A percentile compares a stretch with the other conserved stretches of the same genome.
phyloP scores from a whole-genome alignment of 2,888 invertebrate species.

The Tipula vernalis region DNA sequence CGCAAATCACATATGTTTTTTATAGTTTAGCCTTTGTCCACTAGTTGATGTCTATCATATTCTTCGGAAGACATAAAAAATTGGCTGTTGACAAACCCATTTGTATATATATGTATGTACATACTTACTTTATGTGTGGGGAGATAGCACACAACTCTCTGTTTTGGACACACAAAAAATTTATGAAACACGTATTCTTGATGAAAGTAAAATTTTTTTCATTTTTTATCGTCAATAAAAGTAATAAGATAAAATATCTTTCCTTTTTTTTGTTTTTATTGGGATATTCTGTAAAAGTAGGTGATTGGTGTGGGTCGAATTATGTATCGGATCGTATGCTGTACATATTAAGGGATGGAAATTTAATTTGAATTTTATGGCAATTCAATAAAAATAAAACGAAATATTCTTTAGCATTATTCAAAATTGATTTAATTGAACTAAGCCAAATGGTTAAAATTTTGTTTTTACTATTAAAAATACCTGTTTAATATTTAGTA shows the following conservation, averaged over 20 bases:
- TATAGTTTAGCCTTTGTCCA: conserved; percentile 4
- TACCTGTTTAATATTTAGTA: neutral
- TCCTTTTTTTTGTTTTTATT: neutral
- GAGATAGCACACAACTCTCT: neutral
- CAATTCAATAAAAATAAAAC: neutral
- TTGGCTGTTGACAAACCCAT: neutral
- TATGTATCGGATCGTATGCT: neutral
- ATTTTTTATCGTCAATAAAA: neutral
- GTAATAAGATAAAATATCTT: neutral
- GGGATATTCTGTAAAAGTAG: neutral
- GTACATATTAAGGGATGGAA: neutral
- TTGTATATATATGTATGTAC: neutral
- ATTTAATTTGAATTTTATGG: neutral
- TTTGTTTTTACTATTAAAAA: neutral
- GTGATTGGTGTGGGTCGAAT: neutral
- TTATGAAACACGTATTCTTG: neutral
- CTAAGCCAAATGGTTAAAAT: neutral
- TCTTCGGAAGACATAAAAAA: neutral
- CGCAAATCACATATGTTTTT: neutral
- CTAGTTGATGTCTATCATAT: neutral
- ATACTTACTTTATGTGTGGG: neutral
- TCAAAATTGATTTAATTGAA: neutral
- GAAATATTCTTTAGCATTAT: neutral
- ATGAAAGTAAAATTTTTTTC: neutral
- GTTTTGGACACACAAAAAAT: neutral